These are phyloP conservation scores for Prionailurus viverrinus DNA, from an alignment of 2,113 vertebrate species.

Conservation along the genomic window DNA sequence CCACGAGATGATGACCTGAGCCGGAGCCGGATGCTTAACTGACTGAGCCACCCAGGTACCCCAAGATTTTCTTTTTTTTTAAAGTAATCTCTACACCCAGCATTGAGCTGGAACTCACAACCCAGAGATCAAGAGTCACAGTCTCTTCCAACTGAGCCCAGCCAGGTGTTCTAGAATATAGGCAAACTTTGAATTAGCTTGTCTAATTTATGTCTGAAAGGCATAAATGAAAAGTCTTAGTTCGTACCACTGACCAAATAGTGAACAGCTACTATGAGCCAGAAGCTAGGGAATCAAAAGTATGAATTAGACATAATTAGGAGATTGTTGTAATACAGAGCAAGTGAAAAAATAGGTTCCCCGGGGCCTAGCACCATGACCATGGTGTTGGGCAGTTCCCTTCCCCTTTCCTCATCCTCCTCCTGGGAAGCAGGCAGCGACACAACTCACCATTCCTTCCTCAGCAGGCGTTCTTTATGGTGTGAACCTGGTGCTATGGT, in stretches of 20 bases:
- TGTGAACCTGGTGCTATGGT: rapidly evolving
- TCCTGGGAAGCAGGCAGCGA: background rate
- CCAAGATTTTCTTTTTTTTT: no score
- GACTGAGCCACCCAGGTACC: no score
- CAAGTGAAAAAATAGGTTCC: rapidly evolving
- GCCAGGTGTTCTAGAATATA: background rate
- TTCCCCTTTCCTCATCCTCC: rapidly evolving
- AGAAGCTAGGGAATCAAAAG: background rate
- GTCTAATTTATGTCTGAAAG: background rate
- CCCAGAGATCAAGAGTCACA: no score
- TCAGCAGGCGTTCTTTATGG: rapidly evolving
- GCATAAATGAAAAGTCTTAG: background rate
- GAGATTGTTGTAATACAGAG: background rate
- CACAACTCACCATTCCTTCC: background rate
- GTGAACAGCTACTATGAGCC: background rate
- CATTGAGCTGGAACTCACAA: no score
- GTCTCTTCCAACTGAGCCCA: no score
- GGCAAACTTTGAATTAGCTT: background rate
- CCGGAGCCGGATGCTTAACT: no score
- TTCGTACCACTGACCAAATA: background rate
- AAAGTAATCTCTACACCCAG: no score
- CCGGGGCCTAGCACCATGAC: rapidly evolving
- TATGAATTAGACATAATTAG: background rate
- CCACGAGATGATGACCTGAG: no score
- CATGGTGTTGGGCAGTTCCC: rapidly evolving